Evolutionary conservation across 2,797 vertebrate species (phyloP).

Genomic region (Nannoperca australis): DNA sequence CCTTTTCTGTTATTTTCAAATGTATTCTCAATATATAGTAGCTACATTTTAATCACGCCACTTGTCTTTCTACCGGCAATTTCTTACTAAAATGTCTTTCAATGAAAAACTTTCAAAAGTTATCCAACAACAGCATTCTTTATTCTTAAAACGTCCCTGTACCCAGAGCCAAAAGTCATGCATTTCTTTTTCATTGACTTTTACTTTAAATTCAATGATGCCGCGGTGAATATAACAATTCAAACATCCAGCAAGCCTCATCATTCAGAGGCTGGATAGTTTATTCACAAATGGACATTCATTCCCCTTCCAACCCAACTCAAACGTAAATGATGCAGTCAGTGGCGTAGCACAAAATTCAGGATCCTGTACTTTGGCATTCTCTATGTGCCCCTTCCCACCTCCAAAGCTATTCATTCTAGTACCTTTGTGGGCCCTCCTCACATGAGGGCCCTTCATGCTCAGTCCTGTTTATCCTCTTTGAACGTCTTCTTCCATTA

Average conservation of each 20-base stretch:
- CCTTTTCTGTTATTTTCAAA: conserved; percentile 1
- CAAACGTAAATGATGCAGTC: neutral
- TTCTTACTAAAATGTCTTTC: neutral
- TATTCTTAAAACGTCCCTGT: neutral
- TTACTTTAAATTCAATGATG: neutral
- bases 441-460: too few relatives aligned
- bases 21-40: neutral
- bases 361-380: too few relatives aligned
- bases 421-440: too few relatives aligned
- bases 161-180: neutral
- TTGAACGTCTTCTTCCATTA: too few relatives aligned
- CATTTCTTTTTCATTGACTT: neutral
- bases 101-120: neutral
- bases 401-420: too few relatives aligned
- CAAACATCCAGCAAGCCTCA: neutral
- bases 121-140: neutral
- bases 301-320: neutral
- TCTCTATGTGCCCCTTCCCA: too few relatives aligned
- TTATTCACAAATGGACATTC: neutral
- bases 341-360: too few relatives aligned
- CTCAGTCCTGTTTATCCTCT: too few relatives aligned
- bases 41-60: neutral
- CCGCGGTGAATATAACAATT: neutral
- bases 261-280: neutral
- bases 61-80: neutral